Evolutionary conservation across 1,140 invertebrate genomes (phyloP), one percentile per base, ranked within the genome.

Genomic region (Plodia interpunctella): DNA sequence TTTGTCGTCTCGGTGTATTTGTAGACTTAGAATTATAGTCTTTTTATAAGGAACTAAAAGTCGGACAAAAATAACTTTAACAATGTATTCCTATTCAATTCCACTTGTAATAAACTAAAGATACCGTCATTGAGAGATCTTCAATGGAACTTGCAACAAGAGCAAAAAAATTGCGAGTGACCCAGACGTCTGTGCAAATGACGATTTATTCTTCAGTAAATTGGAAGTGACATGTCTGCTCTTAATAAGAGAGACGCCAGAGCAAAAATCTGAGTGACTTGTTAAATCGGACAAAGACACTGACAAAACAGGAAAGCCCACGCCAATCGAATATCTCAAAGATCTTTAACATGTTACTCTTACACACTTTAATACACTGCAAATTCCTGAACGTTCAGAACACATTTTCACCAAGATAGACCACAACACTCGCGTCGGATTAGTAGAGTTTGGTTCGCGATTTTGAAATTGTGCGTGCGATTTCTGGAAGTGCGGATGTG

Each of bases 1-100:
- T 79, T 78, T 66, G 70, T 66, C 61, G 80, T 86, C 79, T 83
- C 67, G 71, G 60, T 73, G 62, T 78, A 83, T 82, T 82, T 82
- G 72, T 74, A 72, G 74, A 80, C 69, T 63, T 60, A 61, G 54
- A 44, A 44, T 35, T 44, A 44, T 70, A 68, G 63, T 74, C 71
- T 62, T 74, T 72, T 72, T 76, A 62, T 57, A 57, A 68, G 62
- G 71, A 74, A 71, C 68, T 66, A 75, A 61, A n/a, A 65, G 63
- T 52, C 49, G 63, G 63, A 66, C 66, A 64, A 66, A 80, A 68
- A 70, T 71, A 74, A 62, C 72, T 57, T 65, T 72, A 56, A 53
- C 20, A 58, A 21, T 57, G 38, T 52, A 57, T 44, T 25, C 49
- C 56, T 62, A 54, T n/a, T n/a, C 64, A 72, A 65, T 62, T 67